Evolutionary conservation across 2,113 vertebrate species (phyloP), one percentile per base, ranked within the genome.

Genomic region (Phaethornis superciliosus): DNA sequence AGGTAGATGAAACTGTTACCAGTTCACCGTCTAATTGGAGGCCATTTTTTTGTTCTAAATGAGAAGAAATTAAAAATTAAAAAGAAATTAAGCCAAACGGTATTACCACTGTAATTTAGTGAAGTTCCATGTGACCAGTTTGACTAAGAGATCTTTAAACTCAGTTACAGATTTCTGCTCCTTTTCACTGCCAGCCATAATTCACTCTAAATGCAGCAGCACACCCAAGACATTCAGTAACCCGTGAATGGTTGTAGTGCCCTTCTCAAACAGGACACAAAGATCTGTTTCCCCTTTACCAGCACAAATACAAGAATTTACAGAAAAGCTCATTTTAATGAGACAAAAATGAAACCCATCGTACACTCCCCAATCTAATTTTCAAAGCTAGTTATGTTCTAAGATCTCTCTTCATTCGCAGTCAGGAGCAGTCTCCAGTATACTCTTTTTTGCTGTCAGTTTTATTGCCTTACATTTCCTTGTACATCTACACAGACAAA

Each of bases 311-410:
- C n/a, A 71, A 67, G 26, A 7, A 46, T 42, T 60, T 58, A 40
- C 12, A 58, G 47, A 85, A 79, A 71, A 62, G 6, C 1, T 42
- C 0, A 4, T 55, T 78, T 65, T 59, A 63, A 51, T 7, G 12
- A 62, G 81, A 19, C 4, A 65, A 56, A 74, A 52, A 22, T 32
- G 6, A 79, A 79, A 42, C 7, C 3, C 15, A 32, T 5, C 2
- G 4, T 33, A 35, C 21, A 37, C 1, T 4, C 4, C 4, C 1
- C 4, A 28, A 2, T 21, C 23, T 65, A 4, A 23, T 81, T 85
- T 92, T 14, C 26, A 65, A 77, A 69, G 17, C 22, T 60, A 22
- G 4, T 40, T 7, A 12, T 12, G 3, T 44, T 56, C 20, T 37
- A 7, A 44, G 71, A 81, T 7, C 8, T 52, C 9, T 2, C 6